Percentiles rank a stretch among this genome's conserved stretches.
Conservation (phyloP, 2,113 vertebrate genomes). For the Alaudala cheleensis region DNA sequence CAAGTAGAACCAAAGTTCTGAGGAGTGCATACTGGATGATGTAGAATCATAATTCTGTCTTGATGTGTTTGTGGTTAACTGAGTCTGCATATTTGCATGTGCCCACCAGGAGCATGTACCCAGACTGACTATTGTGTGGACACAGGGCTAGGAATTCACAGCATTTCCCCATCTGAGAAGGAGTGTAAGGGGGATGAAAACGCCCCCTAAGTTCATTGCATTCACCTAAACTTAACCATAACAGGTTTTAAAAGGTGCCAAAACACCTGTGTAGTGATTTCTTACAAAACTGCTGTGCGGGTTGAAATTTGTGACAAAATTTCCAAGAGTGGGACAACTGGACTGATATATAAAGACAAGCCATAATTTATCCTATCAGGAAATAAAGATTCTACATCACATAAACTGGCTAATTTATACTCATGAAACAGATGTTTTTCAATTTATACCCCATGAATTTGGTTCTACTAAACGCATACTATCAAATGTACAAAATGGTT, state of each 20-base stretch:
- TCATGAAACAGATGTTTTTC: not conserved
- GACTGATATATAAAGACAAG: not conserved
- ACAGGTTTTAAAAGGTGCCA: not conserved
- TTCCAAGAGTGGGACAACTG: not conserved
- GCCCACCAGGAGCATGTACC: not conserved
- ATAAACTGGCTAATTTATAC: not conserved
- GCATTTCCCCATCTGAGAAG: not conserved
- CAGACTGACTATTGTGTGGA: not conserved
- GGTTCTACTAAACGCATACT: not conserved
- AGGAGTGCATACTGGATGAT: not conserved
- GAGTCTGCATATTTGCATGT: not conserved
- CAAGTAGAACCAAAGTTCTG: not conserved
- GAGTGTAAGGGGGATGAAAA: not conserved
- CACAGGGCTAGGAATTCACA: not conserved
- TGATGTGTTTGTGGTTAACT: not conserved
- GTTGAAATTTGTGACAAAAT: not conserved
- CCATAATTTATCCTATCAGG: not conserved
- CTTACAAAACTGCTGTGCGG: not conserved
- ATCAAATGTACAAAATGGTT: not conserved
- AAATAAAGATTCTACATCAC: not conserved
- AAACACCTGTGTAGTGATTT: not conserved
- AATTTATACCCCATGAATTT: not conserved
- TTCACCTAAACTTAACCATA: not conserved
- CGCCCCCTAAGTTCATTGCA: fast-evolving
- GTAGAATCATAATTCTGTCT: not conserved